Evolutionary conservation across 1,140 invertebrate species (phyloP), one percentile per base, ranked within the genome.

Genomic region (Tetramorium parvispinum): DNA sequence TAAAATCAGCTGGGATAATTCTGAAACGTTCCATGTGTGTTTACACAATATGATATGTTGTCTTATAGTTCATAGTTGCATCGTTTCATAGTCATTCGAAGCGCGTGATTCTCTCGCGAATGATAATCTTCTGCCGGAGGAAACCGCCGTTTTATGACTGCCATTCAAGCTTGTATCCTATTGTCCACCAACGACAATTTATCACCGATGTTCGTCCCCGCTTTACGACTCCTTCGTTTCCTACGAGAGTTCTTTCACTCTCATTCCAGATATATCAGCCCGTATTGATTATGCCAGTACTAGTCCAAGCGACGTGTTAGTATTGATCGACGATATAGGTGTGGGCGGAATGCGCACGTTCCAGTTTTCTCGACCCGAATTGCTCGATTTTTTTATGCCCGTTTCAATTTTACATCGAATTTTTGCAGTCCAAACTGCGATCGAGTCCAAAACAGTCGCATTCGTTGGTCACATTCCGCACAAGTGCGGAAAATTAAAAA

Each of bases 271-370:
- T 87, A 90, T 70, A 90, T 90, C 88, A 63, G 65, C 3, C 57
- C 8, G 86, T 91, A 91, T 91, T 91, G 89, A 91, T 91, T 90
- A 91, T 88, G 78, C 89, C 57, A 85, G 37, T 77, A 63, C 78
- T 88, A 79, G 76, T 81, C 70, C 66, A 71, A 90, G 83, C 89
- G 78, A 90, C 87, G 83, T 86, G 89, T 91, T 86, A 75, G 77
- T 91, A 91, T 91, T 89, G 89, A 91, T 86, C 89, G 82, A 27
- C 66, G 89, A 91, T 91, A 90, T 90, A 90, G 82, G 89, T 77
- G 89, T 90, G 86, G 89, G 88, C 61, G 82, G 81, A 85, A 85
- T 63, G 88, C 63, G 76, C 55, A 82, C 83, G 89, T 90, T 91
- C 89, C 77, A 91, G 70, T 90, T 91, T 86, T 85, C 77, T 75